These are phyloP conservation scores for Pelodytes ibericus DNA, from an alignment of 2,797 vertebrate species.

Conservation along the genomic window DNA sequence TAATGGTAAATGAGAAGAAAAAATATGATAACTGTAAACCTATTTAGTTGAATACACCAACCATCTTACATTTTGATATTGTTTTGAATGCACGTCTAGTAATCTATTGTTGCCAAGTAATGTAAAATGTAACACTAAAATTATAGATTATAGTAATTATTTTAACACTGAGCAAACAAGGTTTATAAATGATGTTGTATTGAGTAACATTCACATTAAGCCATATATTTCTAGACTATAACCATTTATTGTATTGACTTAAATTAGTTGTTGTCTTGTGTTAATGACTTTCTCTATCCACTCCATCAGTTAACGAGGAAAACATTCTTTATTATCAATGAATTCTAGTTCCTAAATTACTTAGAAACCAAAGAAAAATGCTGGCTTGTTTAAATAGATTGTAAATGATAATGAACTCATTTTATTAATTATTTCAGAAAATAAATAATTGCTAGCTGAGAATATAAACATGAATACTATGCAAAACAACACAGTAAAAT, in stretches of 20 bases:
- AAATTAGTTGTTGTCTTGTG: constrained; percentile 8
- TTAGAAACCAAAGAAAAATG: constrained; percentile 1
- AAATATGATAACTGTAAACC: too few species aligned
- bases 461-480: constrained; percentile 1
- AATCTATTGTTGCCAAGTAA: not conserved
- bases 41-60: too few species aligned
- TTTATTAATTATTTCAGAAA: constrained; percentile 12
- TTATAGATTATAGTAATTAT: not conserved
- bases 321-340: constrained; percentile 15
- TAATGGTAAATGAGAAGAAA: too few species aligned
- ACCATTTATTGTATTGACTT: not conserved
- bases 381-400: constrained; percentile 9
- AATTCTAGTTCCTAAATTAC: not conserved
- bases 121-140: not conserved
- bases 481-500: not conserved
- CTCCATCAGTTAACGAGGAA: not conserved
- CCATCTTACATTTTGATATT: not conserved
- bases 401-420: constrained; percentile 11
- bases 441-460: not conserved
- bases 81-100: not conserved
- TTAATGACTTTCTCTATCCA: constrained; percentile 6
- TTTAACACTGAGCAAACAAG: not conserved
- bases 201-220: not conserved
- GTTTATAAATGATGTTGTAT: not conserved
- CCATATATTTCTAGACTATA: not conserved